Base-by-base conservation (phyloP, 92 coral and sea anemone genomes). In the Parazoanthus atlanticus region DNA sequence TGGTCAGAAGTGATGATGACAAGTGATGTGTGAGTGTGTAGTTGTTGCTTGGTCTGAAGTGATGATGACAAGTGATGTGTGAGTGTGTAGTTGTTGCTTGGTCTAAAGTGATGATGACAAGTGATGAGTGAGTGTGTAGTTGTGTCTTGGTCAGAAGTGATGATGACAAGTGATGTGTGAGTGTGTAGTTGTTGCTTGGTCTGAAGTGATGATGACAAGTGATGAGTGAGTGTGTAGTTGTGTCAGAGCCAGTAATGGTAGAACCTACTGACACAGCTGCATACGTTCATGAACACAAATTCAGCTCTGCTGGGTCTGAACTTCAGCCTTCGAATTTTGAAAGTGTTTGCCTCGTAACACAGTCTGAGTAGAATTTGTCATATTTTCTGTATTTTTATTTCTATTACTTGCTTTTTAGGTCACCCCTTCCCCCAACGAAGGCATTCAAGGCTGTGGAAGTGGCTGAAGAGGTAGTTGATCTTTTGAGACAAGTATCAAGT, bases 161-260 rank as follows among this genome's bases (percentile, higher is more conserved):
- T 43, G 11, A 43, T 52, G 56, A 49, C 17, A 61, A 56, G 65
- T 56, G 67, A 61, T 61, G 0, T 19, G 67, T 61, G 69, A 61
- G 58, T 52, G 69, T 61, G 26, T 21, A 61, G 26, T 21, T 61
- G n/a, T 61, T n/a, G 6, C 7, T 29, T 25, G 76, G 32, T 40
- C 16, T 61, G 86, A 82, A 82, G 96, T 88, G 52, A 86, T 96
- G 96, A 94, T 96, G 98, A 92, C 54, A 76, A 26, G 54, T 61
- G 34, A 73, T 80, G 78, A 41, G 94, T 93, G 90, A 92, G 93
- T 91, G 94, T 89, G 84, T 91, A 88, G 87, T 91, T 92, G 94
- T 86, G 78, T 88, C 98, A 95, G 98, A 93, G 92, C 98, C 98
- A 96, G 98, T 67, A 96, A 96, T 95, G 98, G 98, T 65, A 79